Evolutionary conservation across 2,888 invertebrate genomes (phyloP).

Genomic region (Polydrusus cervinus): DNA sequence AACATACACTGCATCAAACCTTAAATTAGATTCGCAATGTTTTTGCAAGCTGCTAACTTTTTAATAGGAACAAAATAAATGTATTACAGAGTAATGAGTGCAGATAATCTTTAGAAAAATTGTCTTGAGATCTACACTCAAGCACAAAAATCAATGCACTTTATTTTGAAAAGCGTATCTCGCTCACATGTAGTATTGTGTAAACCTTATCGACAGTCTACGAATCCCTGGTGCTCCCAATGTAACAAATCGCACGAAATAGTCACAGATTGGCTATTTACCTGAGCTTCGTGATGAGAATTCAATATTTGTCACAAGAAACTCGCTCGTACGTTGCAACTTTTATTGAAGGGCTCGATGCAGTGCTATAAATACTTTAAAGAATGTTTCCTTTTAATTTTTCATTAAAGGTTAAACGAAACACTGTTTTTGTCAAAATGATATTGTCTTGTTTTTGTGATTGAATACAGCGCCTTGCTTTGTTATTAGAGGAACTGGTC

Average conservation of each 20-base stretch:
- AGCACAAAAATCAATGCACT: background rate
- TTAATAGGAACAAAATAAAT: too few relatives aligned
- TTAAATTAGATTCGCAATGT: too few relatives aligned
- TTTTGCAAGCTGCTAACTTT: too few relatives aligned
- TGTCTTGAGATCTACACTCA: background rate
- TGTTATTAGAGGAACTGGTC: too few relatives aligned
- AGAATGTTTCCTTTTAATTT: conserved; percentile 35
- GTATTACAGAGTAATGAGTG: too few relatives aligned
- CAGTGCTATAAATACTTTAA: conserved; percentile 30
- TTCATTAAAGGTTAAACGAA: conserved; percentile 2
- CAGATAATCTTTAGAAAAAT: background rate
- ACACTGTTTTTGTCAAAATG: too few relatives aligned
- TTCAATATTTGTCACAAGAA: conserved; percentile 56
- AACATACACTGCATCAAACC: too few relatives aligned
- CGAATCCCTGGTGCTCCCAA: conserved; percentile 52
- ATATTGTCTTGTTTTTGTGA: too few relatives aligned
- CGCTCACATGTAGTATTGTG: conserved; percentile 10
- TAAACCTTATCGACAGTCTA: background rate
- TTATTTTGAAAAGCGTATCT: conserved; percentile 1
- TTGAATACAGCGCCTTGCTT: too few relatives aligned
- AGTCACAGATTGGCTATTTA: conserved; percentile 65
- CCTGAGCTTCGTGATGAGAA: conserved; percentile 61
- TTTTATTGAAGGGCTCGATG: conserved; percentile 24
- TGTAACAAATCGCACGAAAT: conserved; percentile 57
- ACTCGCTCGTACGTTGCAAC: conserved; percentile 18